Base-by-base conservation (phyloP, 2,113 vertebrate genomes). In the Percopsis transmontana region DNA sequence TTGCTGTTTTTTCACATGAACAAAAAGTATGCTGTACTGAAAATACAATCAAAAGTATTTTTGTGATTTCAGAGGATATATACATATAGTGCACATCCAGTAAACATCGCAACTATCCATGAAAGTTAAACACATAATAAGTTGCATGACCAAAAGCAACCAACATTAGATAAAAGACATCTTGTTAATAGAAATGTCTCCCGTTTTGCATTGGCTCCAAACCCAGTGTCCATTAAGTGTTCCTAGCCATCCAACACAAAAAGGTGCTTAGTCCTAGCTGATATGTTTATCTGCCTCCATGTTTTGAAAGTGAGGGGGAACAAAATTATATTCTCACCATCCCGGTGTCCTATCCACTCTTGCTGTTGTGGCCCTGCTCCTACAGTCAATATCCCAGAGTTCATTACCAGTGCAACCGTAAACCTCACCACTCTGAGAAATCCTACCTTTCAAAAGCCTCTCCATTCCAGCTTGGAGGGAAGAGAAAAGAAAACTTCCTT, bases 401-500 rank as follows among this genome's bases (percentile, higher is more conserved):
- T 95, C 90, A 91, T 83, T 78, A 89, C 77, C 81, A 93, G 81
- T 89, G 82, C 84, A 89, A 82, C 89, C 87, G 90, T 91, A 85
- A 90, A 80, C 79, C 72, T 73, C 70, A 83, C 89, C 18, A 77
- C 86, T 76, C 64, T 83, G 86, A 82, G 74, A 90, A 78, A 38
- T 57, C 82, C 72, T 62, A 72, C 81, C 81, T 58, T 64, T 90
- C 90, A 58, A 85, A 85, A 83, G 80, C 80, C 82, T 81, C 90
- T 58, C 80, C 79, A 86, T 83, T 82, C 89, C 51, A 83, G 91
- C 92, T 90, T 86, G 65, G 88, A 91, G 50, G 74, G 79, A 92
- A 89, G 77, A 92, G 90, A 94, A 95, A 95, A 91, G 92, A 92
- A 95, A 96, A 95, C 92, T 93, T 96, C 92, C 92, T 93, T 89